Evolutionary conservation across 2,797 vertebrate species (phyloP).

Genomic region (Ammospiza maritima): DNA sequence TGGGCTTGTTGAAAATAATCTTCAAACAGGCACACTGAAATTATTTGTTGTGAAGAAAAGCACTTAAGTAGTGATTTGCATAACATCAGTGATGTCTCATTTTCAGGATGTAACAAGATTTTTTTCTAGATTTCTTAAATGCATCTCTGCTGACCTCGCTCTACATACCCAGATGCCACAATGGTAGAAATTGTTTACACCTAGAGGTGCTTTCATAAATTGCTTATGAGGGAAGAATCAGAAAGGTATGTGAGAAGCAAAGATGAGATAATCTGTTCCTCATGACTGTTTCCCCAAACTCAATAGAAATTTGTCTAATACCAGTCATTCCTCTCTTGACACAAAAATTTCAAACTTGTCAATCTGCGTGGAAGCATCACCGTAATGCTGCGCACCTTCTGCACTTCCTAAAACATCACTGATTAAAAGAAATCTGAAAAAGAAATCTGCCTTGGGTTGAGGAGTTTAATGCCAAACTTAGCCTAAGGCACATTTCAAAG

Average conservation of each 20-base stretch:
- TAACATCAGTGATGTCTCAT: not conserved
- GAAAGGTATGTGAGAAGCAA: not conserved
- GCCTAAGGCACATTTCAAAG: slow-evolving; percentile 4
- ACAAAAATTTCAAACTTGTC: not conserved
- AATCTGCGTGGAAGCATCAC: not conserved
- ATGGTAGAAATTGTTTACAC: not conserved
- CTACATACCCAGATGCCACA: not conserved
- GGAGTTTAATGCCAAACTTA: not conserved
- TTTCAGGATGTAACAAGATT: not conserved
- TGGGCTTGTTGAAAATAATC: not conserved
- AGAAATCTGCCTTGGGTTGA: not conserved
- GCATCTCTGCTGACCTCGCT: not conserved
- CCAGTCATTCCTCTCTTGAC: not conserved
- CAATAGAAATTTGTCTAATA: not conserved
- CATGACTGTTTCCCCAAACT: not conserved
- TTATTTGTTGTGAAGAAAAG: not conserved
- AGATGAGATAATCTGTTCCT: not conserved
- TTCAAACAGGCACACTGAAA: not conserved
- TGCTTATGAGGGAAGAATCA: not conserved
- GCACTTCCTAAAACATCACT: not conserved
- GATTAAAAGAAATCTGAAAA: not conserved
- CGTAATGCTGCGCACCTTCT: not conserved
- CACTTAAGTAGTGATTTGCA: not conserved
- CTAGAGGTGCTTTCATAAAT: not conserved
- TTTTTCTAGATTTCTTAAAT: not conserved